Evolutionary conservation across 2,888 invertebrate species (phyloP), one percentile per base, ranked within the genome.

Genomic region (Epinotia bilunana): DNA sequence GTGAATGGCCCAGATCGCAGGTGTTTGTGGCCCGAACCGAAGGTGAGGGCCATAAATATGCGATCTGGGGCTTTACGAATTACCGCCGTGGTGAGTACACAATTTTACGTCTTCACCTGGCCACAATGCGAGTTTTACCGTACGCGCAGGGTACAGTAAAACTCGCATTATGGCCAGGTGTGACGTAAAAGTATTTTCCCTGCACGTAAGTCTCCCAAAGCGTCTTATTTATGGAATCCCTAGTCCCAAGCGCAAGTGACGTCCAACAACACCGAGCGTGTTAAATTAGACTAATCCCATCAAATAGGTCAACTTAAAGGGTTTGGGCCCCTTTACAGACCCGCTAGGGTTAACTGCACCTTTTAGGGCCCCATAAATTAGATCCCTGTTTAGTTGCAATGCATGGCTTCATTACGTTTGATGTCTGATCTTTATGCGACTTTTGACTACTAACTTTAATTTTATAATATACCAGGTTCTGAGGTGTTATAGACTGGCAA

Each of bases 271-370:
- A 80, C 77, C 78, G 82, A 82, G 81, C 83, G 83, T 86, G 87
- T 90, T 90, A 91, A 90, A 89, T 87, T 87, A 83, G 82, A 86
- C 86, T 89, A 88, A 90, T 89, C 79, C 83, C 84, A 78, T 84
- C 79, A 88, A 90, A 91, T 90, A 87, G 89, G 79, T 78, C 82
- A 88, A 89, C 69, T 74, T 70, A 74, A 74, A 70, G 74, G 74
- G 85, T 89, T 88, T 82, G 80, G 82, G 84, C 87, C 86, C 86
- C 81, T 85, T 86, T 83, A 58, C 62, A 63, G 74, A 74, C 74
- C 74, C 74, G 20, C 69, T 58, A 64, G 69, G 69, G 74, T 74
- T 70, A 74, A 74, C 73, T 73, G 73, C 73, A 73, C 64, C 49
- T 70, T 70, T 70, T 64, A 70, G 64, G 70, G 64, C 49, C 60